These are phyloP conservation scores for Peromyscus polionotus DNA, from an alignment of 2,113 vertebrate genomes.

Conservation along the genomic window DNA sequence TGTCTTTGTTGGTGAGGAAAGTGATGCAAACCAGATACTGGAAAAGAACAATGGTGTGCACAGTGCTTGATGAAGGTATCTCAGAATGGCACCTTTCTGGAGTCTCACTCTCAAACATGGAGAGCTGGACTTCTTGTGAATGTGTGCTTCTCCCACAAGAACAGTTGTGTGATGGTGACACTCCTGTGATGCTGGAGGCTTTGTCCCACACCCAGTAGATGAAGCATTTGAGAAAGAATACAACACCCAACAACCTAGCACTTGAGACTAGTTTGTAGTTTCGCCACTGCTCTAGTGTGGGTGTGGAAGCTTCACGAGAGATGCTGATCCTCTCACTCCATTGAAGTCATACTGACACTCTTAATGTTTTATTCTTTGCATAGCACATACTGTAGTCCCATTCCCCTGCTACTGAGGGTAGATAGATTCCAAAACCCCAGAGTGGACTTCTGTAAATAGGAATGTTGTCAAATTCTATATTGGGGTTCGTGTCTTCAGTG, in stretches of 20 bases:
- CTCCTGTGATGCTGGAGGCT: neutral
- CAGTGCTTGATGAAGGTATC: neutral
- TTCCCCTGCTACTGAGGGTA: neutral
- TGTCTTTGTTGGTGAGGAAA: neutral
- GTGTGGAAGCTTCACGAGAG: too few relatives aligned
- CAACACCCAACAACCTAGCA: too few relatives aligned
- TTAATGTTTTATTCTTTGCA: neutral
- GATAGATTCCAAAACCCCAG: neutral
- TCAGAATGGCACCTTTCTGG: neutral
- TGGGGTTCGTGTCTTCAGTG: neutral
- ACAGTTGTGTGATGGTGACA: neutral
- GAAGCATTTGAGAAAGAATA: neutral
- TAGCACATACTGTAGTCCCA: neutral
- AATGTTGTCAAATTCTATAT: neutral
- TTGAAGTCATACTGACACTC: neutral
- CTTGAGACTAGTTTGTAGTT: neutral
- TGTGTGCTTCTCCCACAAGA: neutral
- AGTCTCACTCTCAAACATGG: neutral
- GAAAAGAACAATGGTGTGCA: neutral
- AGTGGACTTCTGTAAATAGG: neutral
- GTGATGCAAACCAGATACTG: neutral
- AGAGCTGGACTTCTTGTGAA: neutral
- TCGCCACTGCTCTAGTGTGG: fast-evolving
- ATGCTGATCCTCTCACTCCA: neutral
- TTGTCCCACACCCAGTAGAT: neutral